Percentiles rank a stretch among this genome's conserved stretches.
Conservation (phyloP, 1,140 invertebrate genomes). For the Drosophila bifasciata region DNA sequence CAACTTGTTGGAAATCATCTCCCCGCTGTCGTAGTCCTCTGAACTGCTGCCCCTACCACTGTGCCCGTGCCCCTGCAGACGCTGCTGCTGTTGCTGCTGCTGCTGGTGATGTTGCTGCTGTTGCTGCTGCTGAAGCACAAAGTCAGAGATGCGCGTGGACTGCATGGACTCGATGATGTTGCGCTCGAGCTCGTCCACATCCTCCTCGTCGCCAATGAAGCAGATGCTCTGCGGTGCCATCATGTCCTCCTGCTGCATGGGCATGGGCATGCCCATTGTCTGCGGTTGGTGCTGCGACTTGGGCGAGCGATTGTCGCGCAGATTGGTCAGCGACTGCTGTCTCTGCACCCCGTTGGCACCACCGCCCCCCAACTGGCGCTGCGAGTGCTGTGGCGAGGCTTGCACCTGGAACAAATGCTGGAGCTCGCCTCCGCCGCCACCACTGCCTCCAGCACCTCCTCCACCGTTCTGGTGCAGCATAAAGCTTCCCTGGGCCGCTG, state of each 20-base stretch:
- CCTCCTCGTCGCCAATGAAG: conserved; percentile 90
- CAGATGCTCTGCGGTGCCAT: conserved; percentile 95
- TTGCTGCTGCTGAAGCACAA: conserved; percentile 70
- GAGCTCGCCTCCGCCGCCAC: conserved; percentile 67
- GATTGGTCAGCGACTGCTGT: conserved; percentile 78
- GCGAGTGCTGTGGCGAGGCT: conserved; percentile 71
- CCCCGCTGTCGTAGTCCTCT: conserved; percentile 74
- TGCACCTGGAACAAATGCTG: conserved; percentile 83
- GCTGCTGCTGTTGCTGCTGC: conserved; percentile 47
- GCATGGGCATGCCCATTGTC: conserved; percentile 84
- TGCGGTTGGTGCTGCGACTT: conserved; percentile 48
- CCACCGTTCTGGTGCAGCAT: conserved; percentile 79
- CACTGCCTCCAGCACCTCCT: conserved; percentile 56
- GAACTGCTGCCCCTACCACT: conserved; percentile 73
- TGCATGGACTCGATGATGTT: conserved; percentile 83
- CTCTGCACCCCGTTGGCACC: conserved; percentile 74
- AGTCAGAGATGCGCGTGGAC: conserved; percentile 75
- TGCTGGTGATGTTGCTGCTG: conserved; percentile 66
- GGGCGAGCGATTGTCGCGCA: conserved; percentile 78
- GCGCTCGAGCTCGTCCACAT: conserved; percentile 81
- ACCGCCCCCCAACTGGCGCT: conserved; percentile 33
- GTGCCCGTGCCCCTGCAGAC: conserved; percentile 50
- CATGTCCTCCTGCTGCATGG: conserved; percentile 74
- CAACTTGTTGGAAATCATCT: conserved; percentile 84
- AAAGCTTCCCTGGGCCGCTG: conserved; percentile 64